phyloP scores from a whole-genome alignment of 2,888 invertebrate species.

The Phortica okadai region DNA sequence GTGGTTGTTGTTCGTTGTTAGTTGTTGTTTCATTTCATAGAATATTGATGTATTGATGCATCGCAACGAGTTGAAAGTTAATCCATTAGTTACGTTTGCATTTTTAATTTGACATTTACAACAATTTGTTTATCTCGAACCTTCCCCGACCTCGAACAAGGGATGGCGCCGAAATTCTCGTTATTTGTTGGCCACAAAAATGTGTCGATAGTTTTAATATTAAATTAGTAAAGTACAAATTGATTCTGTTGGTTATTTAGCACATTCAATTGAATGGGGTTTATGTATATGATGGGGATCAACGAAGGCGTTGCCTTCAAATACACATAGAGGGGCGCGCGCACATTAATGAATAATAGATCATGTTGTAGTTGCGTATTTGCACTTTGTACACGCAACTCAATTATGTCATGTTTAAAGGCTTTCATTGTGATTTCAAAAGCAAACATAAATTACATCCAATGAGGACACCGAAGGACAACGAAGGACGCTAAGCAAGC shows the following conservation, averaged over 20 bases:
- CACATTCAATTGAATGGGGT: not conserved
- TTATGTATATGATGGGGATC: not conserved
- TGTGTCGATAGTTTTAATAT: conserved; percentile 29
- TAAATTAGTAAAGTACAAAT: conserved; percentile 30
- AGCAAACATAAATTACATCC: conserved; percentile 6
- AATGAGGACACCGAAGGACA: not conserved
- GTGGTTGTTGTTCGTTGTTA: not conserved
- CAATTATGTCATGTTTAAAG: conserved; percentile 30
- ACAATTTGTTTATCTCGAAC: conserved; percentile 31
- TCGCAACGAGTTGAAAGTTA: conserved; percentile 57
- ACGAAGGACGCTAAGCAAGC: not conserved
- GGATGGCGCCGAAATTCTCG: not conserved
- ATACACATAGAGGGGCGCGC: no score
- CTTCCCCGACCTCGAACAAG: not conserved
- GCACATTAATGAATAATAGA: conserved; percentile 20
- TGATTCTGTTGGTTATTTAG: conserved; percentile 21
- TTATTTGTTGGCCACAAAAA: conserved; percentile 10
- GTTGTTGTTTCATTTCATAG: not conserved
- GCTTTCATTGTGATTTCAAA: conserved; percentile 22
- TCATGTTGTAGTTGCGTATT: conserved; percentile 5
- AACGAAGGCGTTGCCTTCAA: not conserved
- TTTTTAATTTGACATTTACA: conserved; percentile 68
- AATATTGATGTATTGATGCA: conserved; percentile 54
- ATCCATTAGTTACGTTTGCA: conserved; percentile 66
- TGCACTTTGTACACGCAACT: conserved; percentile 8